Base-by-base conservation (phyloP, 37 sponge, comb jelly and placozoan species). In the Aplysina aerophoba region DNA sequence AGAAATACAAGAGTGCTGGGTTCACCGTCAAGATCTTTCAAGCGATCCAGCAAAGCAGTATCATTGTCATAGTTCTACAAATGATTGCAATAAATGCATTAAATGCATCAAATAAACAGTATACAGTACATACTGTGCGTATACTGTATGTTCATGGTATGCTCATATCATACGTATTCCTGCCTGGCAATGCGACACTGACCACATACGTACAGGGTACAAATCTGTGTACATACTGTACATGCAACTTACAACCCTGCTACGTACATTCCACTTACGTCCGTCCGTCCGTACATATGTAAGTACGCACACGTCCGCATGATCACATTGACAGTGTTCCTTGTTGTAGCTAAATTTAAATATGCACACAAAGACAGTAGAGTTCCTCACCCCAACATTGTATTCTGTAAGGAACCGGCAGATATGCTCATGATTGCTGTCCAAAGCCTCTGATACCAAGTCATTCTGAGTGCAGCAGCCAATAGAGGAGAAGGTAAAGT, bases 21-120 rank as follows among this genome's bases (percentile, higher is more conserved):
- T n/a, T 31, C 27, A 31, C 17, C 34, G 13, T 35, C 71, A 69
- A 17, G 4, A 30, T 35, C 34, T 69, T 69, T 16, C 17, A 69
- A 69, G 34, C 34, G 34, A 34, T 69, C 34, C 71, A 69, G 35
- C 27, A 69, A 35, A 31, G 28, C 17, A 5, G 19, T 4, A 69
- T 69, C 71, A 30, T 11, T 35, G 6, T 69, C 71, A 69, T 27
- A 69, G 13, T 69, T 69, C 71, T 69, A 27, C 71, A 69, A 35
- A 69, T 30, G 22, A 65, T 12, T 65, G 66, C 22, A 20, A 65
- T 12, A 69, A 27, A 4, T 27, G 25, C 63, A 62, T 62, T 62
- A 14, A 62, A 4, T 27, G 63, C n/a, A 62, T 14, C 11, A 4
- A 27, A 62, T 62, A 2, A 27, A 62, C 25, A 62, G 63, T 44